Base-by-base conservation (phyloP, 2,888 invertebrate species). In the Pogonocherus hispidulus region DNA sequence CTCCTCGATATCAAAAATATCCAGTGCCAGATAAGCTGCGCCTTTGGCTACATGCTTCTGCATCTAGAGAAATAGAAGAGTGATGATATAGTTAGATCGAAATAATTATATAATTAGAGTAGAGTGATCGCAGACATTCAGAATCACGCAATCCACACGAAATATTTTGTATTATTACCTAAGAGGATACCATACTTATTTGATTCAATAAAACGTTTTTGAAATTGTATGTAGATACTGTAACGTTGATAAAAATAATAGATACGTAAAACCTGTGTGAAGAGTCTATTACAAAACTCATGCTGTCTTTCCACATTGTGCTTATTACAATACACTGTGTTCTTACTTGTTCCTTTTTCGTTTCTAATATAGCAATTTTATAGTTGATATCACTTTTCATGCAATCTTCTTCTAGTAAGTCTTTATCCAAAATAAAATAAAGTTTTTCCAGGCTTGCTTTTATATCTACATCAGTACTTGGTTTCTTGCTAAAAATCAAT, bases 1-100 rank as follows among this genome's bases (percentile, higher is more conserved):
- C 1, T 87, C 87, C 11, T 86, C 83, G 41, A 88, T 86, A 8
- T 88, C 87, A 67, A 84, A 83, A 32, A 88, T 85, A 67, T 86
- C 86, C 66, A 91, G 79, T 0, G 90, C 89, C 49, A 90, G 82
- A 80, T 89, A 89, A 0, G 91, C 90, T 0, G 90, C 90, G 0
- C 90, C 88, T 49, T 86, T 84, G 3, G 84, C 85, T 1, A 90
- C 89, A 14, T 88, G 86, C 16, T 84, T 80, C n/a, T 82, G 78
- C 87, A 89, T 88, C 89, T 90, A 80, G 67, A 74, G 76, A 47
- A 44, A 18, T 57, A 56, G 4, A 35, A 46, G 14, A 14, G 23
- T 8, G 3, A 37, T 52, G 18, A 18, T 22, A 57, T 35, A 23
- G 37, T 20, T 49, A 35, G n/a, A n/a, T n/a, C n/a, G n/a, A n/a